phyloP scores from a whole-genome alignment of 2,113 vertebrate genomes.

The Myiopsitta monachus region DNA sequence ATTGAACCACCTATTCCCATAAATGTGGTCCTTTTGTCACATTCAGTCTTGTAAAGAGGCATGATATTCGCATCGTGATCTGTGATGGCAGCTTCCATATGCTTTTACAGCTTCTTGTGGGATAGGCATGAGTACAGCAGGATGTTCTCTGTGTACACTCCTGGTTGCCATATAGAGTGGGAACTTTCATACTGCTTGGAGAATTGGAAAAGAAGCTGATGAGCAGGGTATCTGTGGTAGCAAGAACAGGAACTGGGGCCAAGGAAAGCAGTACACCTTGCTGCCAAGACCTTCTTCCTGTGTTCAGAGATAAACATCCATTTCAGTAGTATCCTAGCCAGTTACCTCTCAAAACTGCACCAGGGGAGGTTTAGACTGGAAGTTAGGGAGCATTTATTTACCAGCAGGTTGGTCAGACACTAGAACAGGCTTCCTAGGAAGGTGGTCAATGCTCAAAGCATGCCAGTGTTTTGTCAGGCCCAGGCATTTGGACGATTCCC shows the following conservation, averaged over 20 bases:
- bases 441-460: too few species aligned
- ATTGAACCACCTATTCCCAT: neutral
- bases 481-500: neutral
- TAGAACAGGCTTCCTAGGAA: neutral
- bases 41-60: fast-evolving
- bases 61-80: fast-evolving
- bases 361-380: neutral
- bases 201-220: neutral
- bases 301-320: neutral
- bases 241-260: neutral
- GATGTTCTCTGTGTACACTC: fast-evolving
- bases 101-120: fast-evolving
- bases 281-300: neutral
- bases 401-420: neutral
- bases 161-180: neutral
- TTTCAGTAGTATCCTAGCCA: neutral
- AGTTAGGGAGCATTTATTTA: neutral
- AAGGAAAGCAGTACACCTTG: neutral
- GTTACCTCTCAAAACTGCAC: neutral
- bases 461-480: neutral
- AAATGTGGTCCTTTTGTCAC: neutral
- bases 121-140: neutral
- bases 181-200: neutral
- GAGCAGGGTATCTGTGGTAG: neutral
- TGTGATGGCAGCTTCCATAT: neutral